These are phyloP conservation scores for Pseudomyrmex gracilis DNA, from an alignment of 1,140 invertebrate genomes.

Conservation along the genomic window DNA sequence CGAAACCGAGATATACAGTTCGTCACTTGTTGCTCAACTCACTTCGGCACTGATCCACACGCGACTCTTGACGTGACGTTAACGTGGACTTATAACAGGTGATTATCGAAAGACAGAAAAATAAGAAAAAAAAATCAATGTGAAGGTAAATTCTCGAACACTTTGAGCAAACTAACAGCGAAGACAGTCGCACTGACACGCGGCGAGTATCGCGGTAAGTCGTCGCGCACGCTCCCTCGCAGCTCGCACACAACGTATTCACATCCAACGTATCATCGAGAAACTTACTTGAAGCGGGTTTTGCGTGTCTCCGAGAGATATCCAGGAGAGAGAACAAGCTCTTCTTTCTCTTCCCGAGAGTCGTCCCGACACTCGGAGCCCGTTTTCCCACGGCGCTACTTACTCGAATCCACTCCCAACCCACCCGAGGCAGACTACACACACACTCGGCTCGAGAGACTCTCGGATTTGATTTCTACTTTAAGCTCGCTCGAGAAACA, in stretches of 20 bases:
- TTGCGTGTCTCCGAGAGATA: not conserved
- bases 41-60: constrained; percentile 58
- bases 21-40: constrained; percentile 53
- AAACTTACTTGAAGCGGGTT: constrained; percentile 51
- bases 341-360: not conserved
- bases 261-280: constrained; percentile 44
- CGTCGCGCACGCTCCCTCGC: constrained; percentile 49
- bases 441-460: constrained; percentile 28
- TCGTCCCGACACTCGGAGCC: constrained; percentile 9
- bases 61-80: constrained; percentile 19
- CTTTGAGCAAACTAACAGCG: not conserved
- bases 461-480: constrained; percentile 3
- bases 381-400: not conserved
- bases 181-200: constrained; percentile 39
- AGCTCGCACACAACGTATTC: constrained; percentile 29
- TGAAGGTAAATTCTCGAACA: not conserved
- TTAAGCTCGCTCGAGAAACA: constrained; percentile 20
- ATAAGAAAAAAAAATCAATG: too few species aligned
- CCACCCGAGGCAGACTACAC: constrained; percentile 38
- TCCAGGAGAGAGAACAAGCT: not conserved
- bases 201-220: not conserved
- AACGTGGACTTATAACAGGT: constrained; percentile 13
- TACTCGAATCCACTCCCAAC: constrained; percentile 23
- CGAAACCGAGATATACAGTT: constrained; percentile 5
- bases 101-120: not conserved